A percentile compares a stretch with the other conserved stretches of the same genome.
Conservation (phyloP, 2,888 invertebrate genomes). For the Cephonodes hylas region DNA sequence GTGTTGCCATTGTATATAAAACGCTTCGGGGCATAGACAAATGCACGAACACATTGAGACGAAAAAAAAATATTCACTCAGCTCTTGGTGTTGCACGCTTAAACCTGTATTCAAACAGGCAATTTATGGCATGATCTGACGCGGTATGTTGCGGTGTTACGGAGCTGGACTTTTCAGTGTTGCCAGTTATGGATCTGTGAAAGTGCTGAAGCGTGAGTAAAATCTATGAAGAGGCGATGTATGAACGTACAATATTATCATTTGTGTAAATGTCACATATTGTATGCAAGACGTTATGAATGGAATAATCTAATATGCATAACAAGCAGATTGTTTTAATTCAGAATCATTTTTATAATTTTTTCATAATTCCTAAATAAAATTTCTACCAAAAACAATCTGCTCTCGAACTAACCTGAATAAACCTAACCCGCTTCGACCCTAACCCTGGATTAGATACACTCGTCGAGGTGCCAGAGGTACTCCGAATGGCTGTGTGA, state of each 20-base stretch:
- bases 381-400: conserved; percentile 37
- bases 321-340: conserved; percentile 35
- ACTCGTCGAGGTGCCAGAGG: conserved; percentile 91
- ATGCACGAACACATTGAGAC: conserved; percentile 41
- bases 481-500: conserved; percentile 91
- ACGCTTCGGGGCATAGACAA: conserved; percentile 2
- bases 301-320: conserved; percentile 17
- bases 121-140: conserved; percentile 65
- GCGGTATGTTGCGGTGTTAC: conserved; percentile 39
- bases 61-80: conserved; percentile 30
- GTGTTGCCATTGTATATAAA: conserved; percentile 3
- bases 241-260: neutral
- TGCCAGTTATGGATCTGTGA: conserved; percentile 23
- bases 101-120: conserved; percentile 48
- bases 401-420: conserved; percentile 62
- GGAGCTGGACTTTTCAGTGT: conserved; percentile 54
- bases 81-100: conserved; percentile 71
- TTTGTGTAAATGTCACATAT: neutral
- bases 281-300: conserved; percentile 21
- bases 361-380: conserved; percentile 13
- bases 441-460: conserved; percentile 85
- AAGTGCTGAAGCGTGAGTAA: conserved; percentile 17
- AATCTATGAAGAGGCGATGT: conserved; percentile 8
- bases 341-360: neutral
- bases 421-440: conserved; percentile 77